Evolutionary conservation across 2,113 vertebrate genomes (phyloP), one percentile per base, ranked within the genome.

Genomic region (Solea senegalensis): DNA sequence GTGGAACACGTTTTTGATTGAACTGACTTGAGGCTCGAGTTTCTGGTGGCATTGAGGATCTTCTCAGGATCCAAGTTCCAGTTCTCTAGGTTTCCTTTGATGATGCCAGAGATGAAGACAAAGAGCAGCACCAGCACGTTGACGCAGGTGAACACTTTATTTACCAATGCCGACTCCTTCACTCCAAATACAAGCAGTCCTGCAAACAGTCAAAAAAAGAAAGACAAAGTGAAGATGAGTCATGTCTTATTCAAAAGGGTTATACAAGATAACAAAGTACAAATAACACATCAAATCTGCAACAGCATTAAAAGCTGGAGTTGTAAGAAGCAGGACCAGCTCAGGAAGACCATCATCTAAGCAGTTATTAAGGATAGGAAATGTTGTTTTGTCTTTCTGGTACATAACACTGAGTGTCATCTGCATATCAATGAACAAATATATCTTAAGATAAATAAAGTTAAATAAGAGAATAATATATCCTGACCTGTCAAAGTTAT

Each of bases 111-210:
- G 49, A 99, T 92, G 75, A 99, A 83, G 0, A 99, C 96, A 48
- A 97, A 99, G 72, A 96, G 76, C 44, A 99, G 89, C 62, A 99
- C 98, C 8, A 98, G 89, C 1, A 98, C 90, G 0, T 99, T 99
- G 87, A 99, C 69, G 70, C 96, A 97, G 45, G 98, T 99, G 88
- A 99, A 98, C 11, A 98, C 72, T 90, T 98, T 99, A 80, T 96
- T 97, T 40, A 99, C 95, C 89, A 97, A 67, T 12, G 97, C 97
- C 0, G 98, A 99, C 85, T 99, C 98, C 82, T 98, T 99, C 84
- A 98, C 98, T 0, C 98, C 98, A 55, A 98, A 93, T 1, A 93
- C 94, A 56, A 99, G 91, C 71, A 99, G 91, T 1, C 94, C 98
- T 97, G 72, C 8, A 79, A 81, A 78, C 49, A 12, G 15, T 50